phyloP scores from a whole-genome alignment of 1,140 invertebrate genomes.

The Ceratina japonica region DNA sequence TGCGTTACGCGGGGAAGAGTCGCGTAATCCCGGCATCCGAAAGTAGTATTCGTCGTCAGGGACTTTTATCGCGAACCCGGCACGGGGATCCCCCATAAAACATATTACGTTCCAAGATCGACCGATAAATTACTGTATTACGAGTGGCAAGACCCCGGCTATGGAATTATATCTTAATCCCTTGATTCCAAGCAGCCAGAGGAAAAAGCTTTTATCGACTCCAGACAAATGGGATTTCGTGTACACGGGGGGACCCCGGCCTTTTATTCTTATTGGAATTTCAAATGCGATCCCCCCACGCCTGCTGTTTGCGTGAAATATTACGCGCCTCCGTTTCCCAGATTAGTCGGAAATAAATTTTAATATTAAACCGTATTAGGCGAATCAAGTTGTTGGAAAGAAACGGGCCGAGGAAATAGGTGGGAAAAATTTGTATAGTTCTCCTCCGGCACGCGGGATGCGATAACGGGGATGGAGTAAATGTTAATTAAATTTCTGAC shows the following conservation, averaged over 20 bases:
- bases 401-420: neutral
- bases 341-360: neutral
- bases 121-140: constrained; percentile 27
- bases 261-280: neutral
- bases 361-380: neutral
- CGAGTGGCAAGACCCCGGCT: neutral
- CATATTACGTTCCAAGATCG: neutral
- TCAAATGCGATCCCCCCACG: neutral
- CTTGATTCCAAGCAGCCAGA: neutral
- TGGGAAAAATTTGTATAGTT: neutral
- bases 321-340: neutral
- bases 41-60: neutral
- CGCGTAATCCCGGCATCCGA: neutral
- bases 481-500: constrained; percentile 7
- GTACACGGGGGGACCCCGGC: too few relatives aligned
- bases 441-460: neutral
- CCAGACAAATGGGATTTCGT: constrained; percentile 12
- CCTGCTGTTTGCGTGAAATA: neutral
- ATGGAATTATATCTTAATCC: constrained; percentile 20
- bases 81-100: neutral
- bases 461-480: neutral
- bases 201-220: neutral
- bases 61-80: neutral
- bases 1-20: neutral
- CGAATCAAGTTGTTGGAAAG: neutral